phyloP scores from a whole-genome alignment of 2,113 vertebrate genomes.

The Cinclus mexicanus region DNA sequence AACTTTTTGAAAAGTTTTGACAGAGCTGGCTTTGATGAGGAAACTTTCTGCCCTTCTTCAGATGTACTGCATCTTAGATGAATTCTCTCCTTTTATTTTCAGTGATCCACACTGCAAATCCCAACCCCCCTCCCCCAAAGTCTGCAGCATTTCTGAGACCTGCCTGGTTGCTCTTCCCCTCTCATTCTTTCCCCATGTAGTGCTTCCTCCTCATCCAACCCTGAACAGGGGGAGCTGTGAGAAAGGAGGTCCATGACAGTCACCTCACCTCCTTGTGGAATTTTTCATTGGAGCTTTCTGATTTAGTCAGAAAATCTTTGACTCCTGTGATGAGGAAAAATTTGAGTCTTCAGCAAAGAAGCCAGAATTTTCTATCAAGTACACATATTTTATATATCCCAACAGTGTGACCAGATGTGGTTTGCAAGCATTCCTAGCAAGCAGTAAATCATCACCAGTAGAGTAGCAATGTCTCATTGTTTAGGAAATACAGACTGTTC shows the following conservation, averaged over 20 bases:
- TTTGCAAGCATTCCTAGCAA: background rate
- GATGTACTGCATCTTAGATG: background rate
- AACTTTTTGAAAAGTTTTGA: background rate
- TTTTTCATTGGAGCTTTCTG: background rate
- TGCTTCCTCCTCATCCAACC: fast-evolving
- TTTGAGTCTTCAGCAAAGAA: background rate
- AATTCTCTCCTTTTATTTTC: background rate
- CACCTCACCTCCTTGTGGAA: background rate
- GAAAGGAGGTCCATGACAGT: background rate
- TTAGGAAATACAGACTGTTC: background rate
- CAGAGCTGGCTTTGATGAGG: background rate
- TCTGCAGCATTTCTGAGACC: background rate
- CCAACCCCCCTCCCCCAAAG: fast-evolving
- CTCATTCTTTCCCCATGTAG: fast-evolving
- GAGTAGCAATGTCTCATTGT: background rate
- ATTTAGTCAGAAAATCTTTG: background rate
- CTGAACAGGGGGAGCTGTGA: background rate
- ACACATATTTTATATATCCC: background rate
- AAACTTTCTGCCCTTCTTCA: background rate
- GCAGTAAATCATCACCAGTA: background rate
- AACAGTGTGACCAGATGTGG: background rate
- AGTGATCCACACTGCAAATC: background rate
- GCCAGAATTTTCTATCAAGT: background rate
- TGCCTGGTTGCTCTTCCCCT: background rate
- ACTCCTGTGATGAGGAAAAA: background rate